Percentiles rank a stretch among this genome's conserved stretches.
These are phyloP conservation scores for Melanostigma gelatinosum DNA, from an alignment of 2,113 vertebrate species.

Conservation along the genomic window DNA sequence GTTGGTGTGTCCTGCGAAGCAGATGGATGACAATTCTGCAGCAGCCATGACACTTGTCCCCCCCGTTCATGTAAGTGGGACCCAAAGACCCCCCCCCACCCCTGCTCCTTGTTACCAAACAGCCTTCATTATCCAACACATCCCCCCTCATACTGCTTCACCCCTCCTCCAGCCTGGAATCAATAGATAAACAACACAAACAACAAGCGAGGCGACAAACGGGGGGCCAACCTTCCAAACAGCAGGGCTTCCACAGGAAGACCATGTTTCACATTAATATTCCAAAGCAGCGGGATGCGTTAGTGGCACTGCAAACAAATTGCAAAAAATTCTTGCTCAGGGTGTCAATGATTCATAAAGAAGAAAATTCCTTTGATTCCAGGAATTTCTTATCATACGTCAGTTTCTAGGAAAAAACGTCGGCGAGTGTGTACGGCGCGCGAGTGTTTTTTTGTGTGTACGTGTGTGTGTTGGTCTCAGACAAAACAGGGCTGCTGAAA, in stretches of 20 bases:
- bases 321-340: not conserved
- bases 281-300: not conserved
- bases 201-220: conserved; percentile 48
- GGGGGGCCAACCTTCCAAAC: conserved; percentile 3
- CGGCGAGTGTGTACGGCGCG: not conserved
- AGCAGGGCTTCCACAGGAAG: conserved; percentile 29
- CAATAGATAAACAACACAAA: conserved; percentile 73
- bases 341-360: not conserved
- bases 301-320: not conserved
- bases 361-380: not conserved
- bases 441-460: conserved; percentile 25
- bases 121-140: conserved; percentile 72
- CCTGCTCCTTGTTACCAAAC: conserved; percentile 60
- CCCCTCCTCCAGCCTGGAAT: conserved; percentile 68
- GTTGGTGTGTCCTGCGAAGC: not conserved
- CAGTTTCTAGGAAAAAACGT: conserved; percentile 1
- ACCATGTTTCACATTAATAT: conserved; percentile 23
- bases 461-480: conserved; percentile 73
- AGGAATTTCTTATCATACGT: not conserved
- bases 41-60: conserved; percentile 68
- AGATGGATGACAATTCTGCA: conserved; percentile 26
- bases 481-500: conserved; percentile 89
- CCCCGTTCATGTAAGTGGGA: conserved; percentile 68
- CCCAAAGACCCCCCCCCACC: conserved; percentile 58
- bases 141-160: conserved; percentile 22